Evolutionary conservation across 2,888 invertebrate species (phyloP).

Genomic region (Hypselothyrea guttata): DNA sequence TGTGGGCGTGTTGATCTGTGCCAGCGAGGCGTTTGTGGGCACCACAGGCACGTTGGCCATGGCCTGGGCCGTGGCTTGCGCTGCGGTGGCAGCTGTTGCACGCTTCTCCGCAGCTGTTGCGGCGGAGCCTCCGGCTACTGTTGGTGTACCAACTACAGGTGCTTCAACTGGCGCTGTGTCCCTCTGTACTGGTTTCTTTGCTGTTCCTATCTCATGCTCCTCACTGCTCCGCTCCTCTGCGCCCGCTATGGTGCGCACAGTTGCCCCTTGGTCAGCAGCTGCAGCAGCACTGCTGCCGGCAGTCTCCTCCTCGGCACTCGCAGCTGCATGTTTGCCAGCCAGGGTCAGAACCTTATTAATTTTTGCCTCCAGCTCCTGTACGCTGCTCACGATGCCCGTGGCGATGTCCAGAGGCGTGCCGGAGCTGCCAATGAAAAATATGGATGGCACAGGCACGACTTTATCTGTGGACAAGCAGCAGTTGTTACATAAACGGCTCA

Average conservation of each 20-base stretch:
- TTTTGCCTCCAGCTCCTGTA: conserved; percentile 85
- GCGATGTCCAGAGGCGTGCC: conserved; percentile 92
- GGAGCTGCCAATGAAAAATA: conserved; percentile 92
- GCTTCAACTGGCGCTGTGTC: not conserved
- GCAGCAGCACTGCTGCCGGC: conserved; percentile 51
- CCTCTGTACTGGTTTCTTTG: too few species aligned
- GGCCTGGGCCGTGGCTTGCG: conserved; percentile 18
- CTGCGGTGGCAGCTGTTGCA: conserved; percentile 14
- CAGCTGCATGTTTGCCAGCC: conserved; percentile 38
- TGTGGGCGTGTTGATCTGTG: too few species aligned
- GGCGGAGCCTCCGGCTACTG: conserved; percentile 14
- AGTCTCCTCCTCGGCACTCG: too few species aligned
- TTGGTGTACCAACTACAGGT: not conserved
- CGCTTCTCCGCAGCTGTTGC: conserved; percentile 38
- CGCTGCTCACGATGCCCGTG: conserved; percentile 85
- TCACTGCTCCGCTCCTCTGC: not conserved
- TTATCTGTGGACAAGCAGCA: conserved; percentile 84
- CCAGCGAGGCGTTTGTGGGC: not conserved
- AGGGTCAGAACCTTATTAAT: conserved; percentile 85
- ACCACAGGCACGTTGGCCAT: conserved; percentile 8
- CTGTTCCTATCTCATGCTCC: too few species aligned
- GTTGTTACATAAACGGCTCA: too few species aligned
- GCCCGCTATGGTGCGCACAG: not conserved
- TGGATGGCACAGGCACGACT: conserved; percentile 89
- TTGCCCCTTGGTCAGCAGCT: conserved; percentile 5